Evolutionary conservation across 2,797 vertebrate genomes (phyloP), one percentile per base, ranked within the genome.

Genomic region (Squalus acanthias): DNA sequence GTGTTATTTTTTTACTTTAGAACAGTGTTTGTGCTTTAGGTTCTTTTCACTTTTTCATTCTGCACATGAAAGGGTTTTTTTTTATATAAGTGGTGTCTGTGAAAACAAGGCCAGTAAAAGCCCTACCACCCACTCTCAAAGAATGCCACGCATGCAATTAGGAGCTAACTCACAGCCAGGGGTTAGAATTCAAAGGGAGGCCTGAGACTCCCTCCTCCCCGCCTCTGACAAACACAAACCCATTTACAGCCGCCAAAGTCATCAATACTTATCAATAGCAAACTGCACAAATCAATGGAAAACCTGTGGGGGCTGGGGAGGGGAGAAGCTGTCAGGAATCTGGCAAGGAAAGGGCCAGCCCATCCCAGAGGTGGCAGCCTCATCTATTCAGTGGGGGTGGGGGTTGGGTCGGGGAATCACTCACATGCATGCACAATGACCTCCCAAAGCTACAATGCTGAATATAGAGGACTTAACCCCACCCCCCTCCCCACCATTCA

Each of bases 141-240:
- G 98, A 99, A 99, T 99, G 98, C 98, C 97, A 98, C 98, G 98
- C 98, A 98, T 98, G 98, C 98, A 98, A 98, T 98, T 98, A 97
- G 98, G 98, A 98, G 98, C 98, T 69, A 97, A 98, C 98, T 97
- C 97, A 97, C 97, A 97, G 97, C 97, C 97, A 96, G 97, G 97
- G 97, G 97, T 97, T 97, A 97, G 97, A 97, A 97, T 97, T 97
- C 97, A 97, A 98, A 97, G 97, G 96, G 96, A 97, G 94, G 96
- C 26, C 70, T 33, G 50, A 33, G 94, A 76, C 50, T 74, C 39
- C 94, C 69, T 72, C 70, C 50, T 60, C 70, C 33, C 97, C 97
- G 97, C 97, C 97, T 97, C 97, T 98, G 97, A 97, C 97, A 97
- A 98, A 98, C 97, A 97, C 97, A 97, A 97, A 98, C 98, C 98